Percentiles rank a stretch among this genome's conserved stretches.
Conservation (phyloP, 2,113 vertebrate genomes). For the Ophiodon elongatus region DNA sequence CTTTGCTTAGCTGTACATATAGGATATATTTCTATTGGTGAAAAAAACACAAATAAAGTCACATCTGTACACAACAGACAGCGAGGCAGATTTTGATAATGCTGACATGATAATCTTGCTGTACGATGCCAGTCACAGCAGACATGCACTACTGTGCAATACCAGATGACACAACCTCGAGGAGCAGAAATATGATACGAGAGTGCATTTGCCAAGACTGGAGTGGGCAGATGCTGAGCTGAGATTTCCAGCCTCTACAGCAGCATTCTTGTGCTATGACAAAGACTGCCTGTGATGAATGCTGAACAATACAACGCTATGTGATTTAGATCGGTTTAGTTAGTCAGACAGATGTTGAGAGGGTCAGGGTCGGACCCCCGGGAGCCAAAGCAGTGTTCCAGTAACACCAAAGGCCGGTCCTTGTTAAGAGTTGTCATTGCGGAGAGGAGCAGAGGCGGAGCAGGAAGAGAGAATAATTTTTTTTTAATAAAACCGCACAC, state of each 20-base stretch:
- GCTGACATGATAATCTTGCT: constrained; percentile 3
- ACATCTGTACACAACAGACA: neutral
- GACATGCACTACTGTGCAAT: neutral
- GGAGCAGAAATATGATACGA: constrained; percentile 24
- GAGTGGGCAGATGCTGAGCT: constrained; percentile 39
- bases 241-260: constrained; percentile 26
- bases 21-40: neutral
- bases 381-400: constrained; percentile 51
- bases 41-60: no score
- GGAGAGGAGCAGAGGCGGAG: constrained; percentile 62
- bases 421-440: constrained; percentile 34
- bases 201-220: constrained; percentile 5
- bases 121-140: constrained; percentile 10
- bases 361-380: constrained; percentile 11
- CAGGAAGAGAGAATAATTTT: constrained; percentile 1
- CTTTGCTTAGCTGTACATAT: neutral
- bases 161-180: neutral
- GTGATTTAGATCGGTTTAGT: constrained; percentile 16
- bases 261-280: constrained; percentile 49
- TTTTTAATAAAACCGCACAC: neutral
- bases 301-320: constrained; percentile 46
- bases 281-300: constrained; percentile 1
- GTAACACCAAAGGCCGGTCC: constrained; percentile 51
- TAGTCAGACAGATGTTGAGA: constrained; percentile 39
- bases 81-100: neutral